A percentile compares a stretch with the other conserved stretches of the same genome.
Conservation (phyloP, 2,888 invertebrate species). For the Phlogophora meticulosa region DNA sequence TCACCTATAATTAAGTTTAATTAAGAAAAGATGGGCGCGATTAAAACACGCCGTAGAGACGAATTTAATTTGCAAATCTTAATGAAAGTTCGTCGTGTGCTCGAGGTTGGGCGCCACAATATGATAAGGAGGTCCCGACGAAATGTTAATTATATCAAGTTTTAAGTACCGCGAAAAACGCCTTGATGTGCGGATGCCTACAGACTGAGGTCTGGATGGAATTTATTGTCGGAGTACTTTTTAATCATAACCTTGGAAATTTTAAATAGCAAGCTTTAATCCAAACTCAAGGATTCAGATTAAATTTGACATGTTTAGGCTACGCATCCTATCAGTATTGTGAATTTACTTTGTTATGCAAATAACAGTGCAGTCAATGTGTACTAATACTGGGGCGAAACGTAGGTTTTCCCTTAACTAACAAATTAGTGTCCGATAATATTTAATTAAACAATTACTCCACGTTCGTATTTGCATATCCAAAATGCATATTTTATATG, state of each 20-base stretch:
- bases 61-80: constrained; percentile 85
- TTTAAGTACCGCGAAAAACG: constrained; percentile 67
- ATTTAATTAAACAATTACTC: constrained; percentile 7
- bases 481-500: neutral
- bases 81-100: constrained; percentile 76
- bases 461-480: neutral
- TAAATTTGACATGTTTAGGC: neutral
- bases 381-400: constrained; percentile 1
- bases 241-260: neutral
- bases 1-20: constrained; percentile 81
- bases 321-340: constrained; percentile 6
- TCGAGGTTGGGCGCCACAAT: constrained; percentile 69
- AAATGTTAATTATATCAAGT: constrained; percentile 80
- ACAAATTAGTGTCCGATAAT: neutral
- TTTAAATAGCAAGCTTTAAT: neutral
- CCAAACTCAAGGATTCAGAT: neutral
- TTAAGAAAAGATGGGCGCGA: constrained; percentile 78
- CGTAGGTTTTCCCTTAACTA: neutral
- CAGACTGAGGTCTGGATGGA: neutral
- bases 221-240: constrained; percentile 3
- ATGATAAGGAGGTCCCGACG: constrained; percentile 72
- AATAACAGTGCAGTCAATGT: neutral
- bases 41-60: constrained; percentile 79
- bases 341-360: constrained; percentile 3
- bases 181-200: constrained; percentile 27